Percentiles rank a stretch among this genome's conserved stretches.
Evolutionary conservation across 2,888 invertebrate genomes (phyloP).

Genomic region (Pocota personata): DNA sequence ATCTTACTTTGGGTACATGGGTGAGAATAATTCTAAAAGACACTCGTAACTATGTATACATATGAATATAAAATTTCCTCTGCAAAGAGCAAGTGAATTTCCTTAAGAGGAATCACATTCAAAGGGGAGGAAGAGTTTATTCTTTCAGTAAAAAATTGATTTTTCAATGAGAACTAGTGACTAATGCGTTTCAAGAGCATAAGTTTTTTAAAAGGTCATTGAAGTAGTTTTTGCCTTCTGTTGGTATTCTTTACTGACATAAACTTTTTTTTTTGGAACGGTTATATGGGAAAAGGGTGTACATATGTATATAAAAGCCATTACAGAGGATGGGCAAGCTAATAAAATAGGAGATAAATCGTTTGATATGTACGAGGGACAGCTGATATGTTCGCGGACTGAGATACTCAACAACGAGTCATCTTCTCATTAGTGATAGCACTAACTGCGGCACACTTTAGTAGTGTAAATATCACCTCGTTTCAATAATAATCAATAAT

Average conservation of each 20-base stretch:
- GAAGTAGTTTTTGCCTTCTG: not conserved
- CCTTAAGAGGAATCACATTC: not conserved
- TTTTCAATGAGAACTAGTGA: constrained; percentile 16
- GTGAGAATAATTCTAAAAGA: not conserved
- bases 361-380: too few relatives aligned
- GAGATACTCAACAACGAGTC: too few relatives aligned
- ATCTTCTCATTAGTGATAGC: too few relatives aligned
- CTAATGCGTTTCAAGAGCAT: constrained; percentile 39
- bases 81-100: not conserved
- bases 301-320: too few relatives aligned
- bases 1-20: not conserved
- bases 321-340: too few relatives aligned
- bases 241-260: not conserved
- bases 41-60: not conserved
- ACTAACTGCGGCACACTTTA: too few relatives aligned
- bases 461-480: too few relatives aligned
- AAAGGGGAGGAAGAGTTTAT: not conserved
- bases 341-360: too few relatives aligned
- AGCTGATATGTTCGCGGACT: too few relatives aligned
- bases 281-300: too few relatives aligned
- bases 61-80: not conserved
- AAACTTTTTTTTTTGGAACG: too few relatives aligned
- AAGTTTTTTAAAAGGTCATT: constrained; percentile 30
- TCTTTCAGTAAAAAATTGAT: constrained; percentile 14
- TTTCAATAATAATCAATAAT: too few relatives aligned